Percentiles rank a stretch among this genome's conserved stretches.
Conservation (phyloP, 2,888 invertebrate species). For the Caenorhabditis sp. region DNA sequence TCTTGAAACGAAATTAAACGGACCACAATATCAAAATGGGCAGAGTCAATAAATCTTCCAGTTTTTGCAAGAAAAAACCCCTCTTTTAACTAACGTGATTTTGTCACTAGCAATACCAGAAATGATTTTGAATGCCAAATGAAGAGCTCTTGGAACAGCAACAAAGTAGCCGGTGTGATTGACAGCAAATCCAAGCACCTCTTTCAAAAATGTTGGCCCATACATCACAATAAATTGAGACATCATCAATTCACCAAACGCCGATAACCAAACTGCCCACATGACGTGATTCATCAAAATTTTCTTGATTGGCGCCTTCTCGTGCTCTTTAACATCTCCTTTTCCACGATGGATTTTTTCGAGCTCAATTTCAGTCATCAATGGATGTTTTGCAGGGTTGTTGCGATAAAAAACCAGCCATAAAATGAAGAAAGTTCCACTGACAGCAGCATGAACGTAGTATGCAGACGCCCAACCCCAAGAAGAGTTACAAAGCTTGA, state of each 20-base stretch:
- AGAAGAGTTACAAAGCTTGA: slow-evolving; percentile 49
- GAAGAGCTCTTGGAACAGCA: slow-evolving; percentile 57
- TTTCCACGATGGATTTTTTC: slow-evolving; percentile 59
- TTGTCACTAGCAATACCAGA: slow-evolving; percentile 54
- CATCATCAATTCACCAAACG: slow-evolving; percentile 61
- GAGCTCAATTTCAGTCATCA: slow-evolving; percentile 56
- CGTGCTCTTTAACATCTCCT: slow-evolving; percentile 50
- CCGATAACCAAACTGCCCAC: slow-evolving; percentile 58
- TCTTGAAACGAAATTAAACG: too few relatives aligned
- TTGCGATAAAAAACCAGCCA: slow-evolving; percentile 51
- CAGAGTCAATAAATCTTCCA: too few relatives aligned
- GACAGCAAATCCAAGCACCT: slow-evolving; percentile 57
- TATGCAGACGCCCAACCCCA: slow-evolving; percentile 58
- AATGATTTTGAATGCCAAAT: slow-evolving; percentile 54
- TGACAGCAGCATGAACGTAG: slow-evolving; percentile 54
- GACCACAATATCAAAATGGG: too few relatives aligned
- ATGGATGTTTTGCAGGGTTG: slow-evolving; percentile 51
- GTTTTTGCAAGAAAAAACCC: too few relatives aligned
- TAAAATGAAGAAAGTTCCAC: slow-evolving; percentile 44
- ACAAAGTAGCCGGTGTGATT: slow-evolving; percentile 59
- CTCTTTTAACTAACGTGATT: slow-evolving; percentile 34
- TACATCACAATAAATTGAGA: slow-evolving; percentile 62
- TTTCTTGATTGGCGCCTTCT: slow-evolving; percentile 44
- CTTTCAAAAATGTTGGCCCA: slow-evolving; percentile 56
- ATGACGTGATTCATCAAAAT: slow-evolving; percentile 55